Evolutionary conservation across 2,888 invertebrate genomes (phyloP).

Genomic region (Germaria angustata): DNA sequence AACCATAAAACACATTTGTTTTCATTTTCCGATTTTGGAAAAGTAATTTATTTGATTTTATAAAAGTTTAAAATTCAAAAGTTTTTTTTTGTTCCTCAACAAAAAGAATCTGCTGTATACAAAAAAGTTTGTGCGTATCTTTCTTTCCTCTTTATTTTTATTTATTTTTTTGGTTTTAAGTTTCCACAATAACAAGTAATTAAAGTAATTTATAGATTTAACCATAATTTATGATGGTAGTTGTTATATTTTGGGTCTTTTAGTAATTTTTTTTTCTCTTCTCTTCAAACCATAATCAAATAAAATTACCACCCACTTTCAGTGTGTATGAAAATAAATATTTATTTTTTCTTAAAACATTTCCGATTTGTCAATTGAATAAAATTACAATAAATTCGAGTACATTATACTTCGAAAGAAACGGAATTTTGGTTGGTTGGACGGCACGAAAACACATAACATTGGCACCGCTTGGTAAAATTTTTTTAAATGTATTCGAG

Average conservation of each 20-base stretch:
- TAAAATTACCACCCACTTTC: constrained; percentile 59
- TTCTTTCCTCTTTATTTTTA: neutral
- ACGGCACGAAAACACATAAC: constrained; percentile 34
- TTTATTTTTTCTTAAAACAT: constrained; percentile 62
- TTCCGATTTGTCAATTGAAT: constrained; percentile 79
- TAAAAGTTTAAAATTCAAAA: constrained; percentile 45
- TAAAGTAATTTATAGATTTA: constrained; percentile 67
- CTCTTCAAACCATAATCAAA: constrained; percentile 47
- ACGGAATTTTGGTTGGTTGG: constrained; percentile 61
- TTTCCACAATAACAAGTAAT: constrained; percentile 65
- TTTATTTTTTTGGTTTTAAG: constrained; percentile 21
- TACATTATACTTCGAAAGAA: constrained; percentile 44
- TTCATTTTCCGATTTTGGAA: constrained; percentile 18
- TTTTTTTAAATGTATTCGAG: neutral
- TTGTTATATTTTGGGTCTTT: constrained; percentile 49
- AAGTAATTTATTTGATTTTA: constrained; percentile 42
- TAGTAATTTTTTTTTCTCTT: constrained; percentile 15
- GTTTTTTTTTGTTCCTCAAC: constrained; percentile 10
- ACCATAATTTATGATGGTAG: constrained; percentile 62
- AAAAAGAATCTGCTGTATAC: neutral
- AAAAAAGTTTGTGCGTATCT: constrained; percentile 4
- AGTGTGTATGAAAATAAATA: constrained; percentile 61
- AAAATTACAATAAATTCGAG: constrained; percentile 74
- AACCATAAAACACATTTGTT: constrained; percentile 41
- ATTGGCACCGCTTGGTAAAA: constrained; percentile 60